Conservation (phyloP, 2,113 vertebrate genomes). For the Phycodurus eques region DNA sequence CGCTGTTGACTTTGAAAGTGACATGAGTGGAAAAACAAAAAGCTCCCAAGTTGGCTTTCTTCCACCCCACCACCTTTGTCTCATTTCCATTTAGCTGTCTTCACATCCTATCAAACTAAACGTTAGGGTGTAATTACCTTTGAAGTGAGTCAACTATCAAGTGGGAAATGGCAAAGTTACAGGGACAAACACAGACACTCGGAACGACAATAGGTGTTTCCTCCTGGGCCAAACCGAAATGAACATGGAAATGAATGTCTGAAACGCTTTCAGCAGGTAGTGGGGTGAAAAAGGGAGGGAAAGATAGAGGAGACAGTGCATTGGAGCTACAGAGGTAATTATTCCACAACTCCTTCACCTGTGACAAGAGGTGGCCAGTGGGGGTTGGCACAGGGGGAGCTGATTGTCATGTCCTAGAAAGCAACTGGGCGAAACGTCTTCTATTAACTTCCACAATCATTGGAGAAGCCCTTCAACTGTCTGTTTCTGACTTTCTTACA, state of each 20-base stretch:
- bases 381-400: slow-evolving; percentile 15
- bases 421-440: slow-evolving; percentile 57
- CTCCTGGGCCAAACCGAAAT: slow-evolving; percentile 60
- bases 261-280: slow-evolving; percentile 46
- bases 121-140: slow-evolving; percentile 62
- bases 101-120: slow-evolving; percentile 61
- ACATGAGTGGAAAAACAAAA: slow-evolving; percentile 24
- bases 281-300: slow-evolving; percentile 13
- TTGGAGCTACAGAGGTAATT: slow-evolving; percentile 68
- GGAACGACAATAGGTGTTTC: slow-evolving; percentile 60
- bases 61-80: slow-evolving; percentile 49
- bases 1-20: slow-evolving; percentile 47
- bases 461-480: slow-evolving; percentile 27
- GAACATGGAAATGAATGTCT: slow-evolving; percentile 70
- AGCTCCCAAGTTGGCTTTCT: slow-evolving; percentile 43
- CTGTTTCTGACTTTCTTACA: slow-evolving; percentile 4
- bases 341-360: slow-evolving; percentile 70
- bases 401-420: slow-evolving; percentile 38
- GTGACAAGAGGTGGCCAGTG: slow-evolving; percentile 62
- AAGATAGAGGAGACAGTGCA: slow-evolving; percentile 11
- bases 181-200: slow-evolving; percentile 22
- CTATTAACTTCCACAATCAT: slow-evolving; percentile 24
- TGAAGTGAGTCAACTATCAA: slow-evolving; percentile 48
- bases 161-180: slow-evolving; percentile 33
- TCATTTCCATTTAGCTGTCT: slow-evolving; percentile 61